A percentile compares a stretch with the other conserved stretches of the same genome.
Evolutionary conservation across 1,140 invertebrate species (phyloP).

Genomic region (Bombus confusus): DNA sequence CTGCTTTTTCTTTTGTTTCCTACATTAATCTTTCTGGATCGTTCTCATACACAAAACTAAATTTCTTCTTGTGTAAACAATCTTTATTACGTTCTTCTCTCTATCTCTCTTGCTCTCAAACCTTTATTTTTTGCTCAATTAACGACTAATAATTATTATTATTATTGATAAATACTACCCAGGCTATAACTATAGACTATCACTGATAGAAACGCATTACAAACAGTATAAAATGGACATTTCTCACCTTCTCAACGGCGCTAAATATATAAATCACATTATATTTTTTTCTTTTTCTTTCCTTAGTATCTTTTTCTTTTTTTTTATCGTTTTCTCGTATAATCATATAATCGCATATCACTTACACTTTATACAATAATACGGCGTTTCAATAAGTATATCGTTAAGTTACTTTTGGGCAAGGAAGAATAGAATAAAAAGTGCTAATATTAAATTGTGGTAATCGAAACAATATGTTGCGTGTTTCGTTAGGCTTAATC

Average conservation of each 20-base stretch:
- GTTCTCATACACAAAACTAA: neutral
- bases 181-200: conserved; percentile 77
- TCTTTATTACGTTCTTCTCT: neutral
- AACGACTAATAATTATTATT: conserved; percentile 68
- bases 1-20: neutral
- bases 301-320: neutral
- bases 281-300: neutral
- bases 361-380: conserved; percentile 62
- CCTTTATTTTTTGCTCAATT: conserved; percentile 27
- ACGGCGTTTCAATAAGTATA: conserved; percentile 68
- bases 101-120: neutral
- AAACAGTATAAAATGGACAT: conserved; percentile 82
- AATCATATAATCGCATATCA: conserved; percentile 60
- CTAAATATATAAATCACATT: conserved; percentile 51
- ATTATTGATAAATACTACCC: conserved; percentile 78
- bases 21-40: conserved; percentile 10
- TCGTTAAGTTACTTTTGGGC: conserved; percentile 53
- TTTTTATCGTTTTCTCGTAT: conserved; percentile 49
- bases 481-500: conserved; percentile 70
- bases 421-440: conserved; percentile 59
- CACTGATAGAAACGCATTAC: conserved; percentile 80
- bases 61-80: conserved; percentile 1
- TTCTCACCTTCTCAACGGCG: conserved; percentile 47
- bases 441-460: conserved; percentile 61
- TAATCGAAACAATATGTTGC: conserved; percentile 64